A percentile compares a stretch with the other conserved stretches of the same genome.
Conservation (phyloP, 1,140 invertebrate species). For the Himalopsyche phryganea region DNA sequence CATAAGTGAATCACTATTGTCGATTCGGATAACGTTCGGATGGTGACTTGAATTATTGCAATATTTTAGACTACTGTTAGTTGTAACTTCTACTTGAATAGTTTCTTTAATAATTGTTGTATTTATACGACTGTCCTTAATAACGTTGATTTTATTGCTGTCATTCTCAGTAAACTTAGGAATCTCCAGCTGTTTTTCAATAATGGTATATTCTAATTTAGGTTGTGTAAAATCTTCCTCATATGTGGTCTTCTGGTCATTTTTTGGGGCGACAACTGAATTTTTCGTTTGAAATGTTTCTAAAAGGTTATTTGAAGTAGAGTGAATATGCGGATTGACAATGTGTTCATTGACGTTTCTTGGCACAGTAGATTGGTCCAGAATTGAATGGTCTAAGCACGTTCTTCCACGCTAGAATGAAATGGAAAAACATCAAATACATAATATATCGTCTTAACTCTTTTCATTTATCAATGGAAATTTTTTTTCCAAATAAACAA, state of each 20-base stretch:
- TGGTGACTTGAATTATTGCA: constrained; percentile 25
- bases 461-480: too few relatives aligned
- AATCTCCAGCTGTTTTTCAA: background rate
- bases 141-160: background rate
- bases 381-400: constrained; percentile 32
- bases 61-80: constrained; percentile 17
- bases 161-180: background rate
- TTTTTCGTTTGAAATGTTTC: constrained; percentile 22
- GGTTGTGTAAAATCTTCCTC: background rate
- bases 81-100: constrained; percentile 7
- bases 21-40: constrained; percentile 11
- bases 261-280: background rate
- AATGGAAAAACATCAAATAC: constrained; percentile 7
- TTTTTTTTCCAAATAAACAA: too few relatives aligned
- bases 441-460: too few relatives aligned
- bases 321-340: constrained; percentile 20
- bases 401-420: constrained; percentile 30
- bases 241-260: too few relatives aligned
- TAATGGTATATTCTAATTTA: background rate
- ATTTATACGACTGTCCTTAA: background rate
- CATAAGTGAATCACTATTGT: constrained; percentile 10
- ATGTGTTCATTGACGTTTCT: constrained; percentile 31
- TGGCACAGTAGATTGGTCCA: constrained; percentile 32
- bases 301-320: constrained; percentile 16
- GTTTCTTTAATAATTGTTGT: background rate